A percentile compares a stretch with the other conserved stretches of the same genome.
Evolutionary conservation across 2,888 invertebrate genomes (phyloP).

Genomic region (Pheosia gnoma): DNA sequence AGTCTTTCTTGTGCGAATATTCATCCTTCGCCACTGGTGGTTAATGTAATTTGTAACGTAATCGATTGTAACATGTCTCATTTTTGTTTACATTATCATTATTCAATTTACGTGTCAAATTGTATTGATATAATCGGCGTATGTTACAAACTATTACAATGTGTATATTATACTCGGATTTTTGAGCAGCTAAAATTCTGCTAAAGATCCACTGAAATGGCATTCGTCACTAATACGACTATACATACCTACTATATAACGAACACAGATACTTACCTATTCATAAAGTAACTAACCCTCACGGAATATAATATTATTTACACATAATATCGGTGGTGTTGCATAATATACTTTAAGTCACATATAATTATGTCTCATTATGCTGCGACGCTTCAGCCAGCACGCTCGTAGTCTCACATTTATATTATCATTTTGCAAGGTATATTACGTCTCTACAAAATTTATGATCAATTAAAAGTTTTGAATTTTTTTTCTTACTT

Average conservation of each 20-base stretch:
- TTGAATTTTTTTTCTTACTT: neutral
- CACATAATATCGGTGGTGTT: conserved; percentile 35
- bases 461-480: neutral
- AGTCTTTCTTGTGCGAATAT: too few species aligned
- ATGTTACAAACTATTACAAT: neutral
- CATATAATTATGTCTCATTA: conserved; percentile 17
- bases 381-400: conserved; percentile 33
- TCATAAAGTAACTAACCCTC: conserved; percentile 30
- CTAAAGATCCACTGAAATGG: neutral
- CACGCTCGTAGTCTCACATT: conserved; percentile 30
- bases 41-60: neutral
- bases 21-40: too few species aligned
- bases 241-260: conserved; percentile 15
- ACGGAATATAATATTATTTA: conserved; percentile 20
- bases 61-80: too few species aligned
- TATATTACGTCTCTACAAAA: conserved; percentile 19
- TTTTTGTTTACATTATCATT: too few species aligned
- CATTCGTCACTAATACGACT: conserved; percentile 20
- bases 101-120: too few species aligned
- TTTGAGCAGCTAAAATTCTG: neutral
- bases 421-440: conserved; percentile 13
- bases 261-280: conserved; percentile 33
- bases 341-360: conserved; percentile 29
- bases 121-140: neutral
- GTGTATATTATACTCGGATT: neutral